Conservation (phyloP, 2,797 vertebrate genomes). For the Thunnus albacares region DNA sequence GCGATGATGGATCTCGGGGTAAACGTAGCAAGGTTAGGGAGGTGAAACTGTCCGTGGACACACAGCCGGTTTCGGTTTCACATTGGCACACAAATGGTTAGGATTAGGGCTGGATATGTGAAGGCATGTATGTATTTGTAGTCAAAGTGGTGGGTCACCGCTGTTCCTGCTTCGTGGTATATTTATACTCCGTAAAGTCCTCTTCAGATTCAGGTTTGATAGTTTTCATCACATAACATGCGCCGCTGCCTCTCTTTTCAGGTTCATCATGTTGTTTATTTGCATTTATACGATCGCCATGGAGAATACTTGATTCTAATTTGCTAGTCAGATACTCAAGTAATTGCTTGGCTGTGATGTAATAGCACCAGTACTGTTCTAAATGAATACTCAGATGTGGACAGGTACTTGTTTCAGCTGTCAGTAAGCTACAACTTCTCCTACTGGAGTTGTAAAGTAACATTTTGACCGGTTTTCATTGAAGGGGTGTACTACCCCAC, state of each 20-base stretch:
- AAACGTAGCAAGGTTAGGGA: slow-evolving; percentile 53
- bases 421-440: not conserved
- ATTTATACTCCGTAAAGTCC: not conserved
- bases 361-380: not conserved
- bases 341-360: not conserved
- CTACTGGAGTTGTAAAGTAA: slow-evolving; percentile 30
- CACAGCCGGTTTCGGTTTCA: slow-evolving; percentile 65
- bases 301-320: not conserved
- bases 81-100: slow-evolving; percentile 55
- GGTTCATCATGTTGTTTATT: not conserved
- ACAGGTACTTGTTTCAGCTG: slow-evolving; percentile 22
- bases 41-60: slow-evolving; percentile 64
- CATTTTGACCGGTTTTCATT: slow-evolving; percentile 47
- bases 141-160: slow-evolving; percentile 11
- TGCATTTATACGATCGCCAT: not conserved
- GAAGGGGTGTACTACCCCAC: slow-evolving; percentile 13
- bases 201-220: not conserved
- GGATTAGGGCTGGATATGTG: slow-evolving; percentile 49
- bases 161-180: slow-evolving; percentile 6
- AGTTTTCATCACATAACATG: not conserved
- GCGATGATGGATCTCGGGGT: slow-evolving; percentile 61
- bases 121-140: slow-evolving; percentile 9
- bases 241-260: not conserved
- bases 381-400: slow-evolving; percentile 17
- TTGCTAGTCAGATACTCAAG: not conserved